Percentiles rank a stretch among this genome's conserved stretches.
These are phyloP conservation scores for Platynereis dumerilii DNA, from an alignment of 2,888 invertebrate species.

Conservation along the genomic window DNA sequence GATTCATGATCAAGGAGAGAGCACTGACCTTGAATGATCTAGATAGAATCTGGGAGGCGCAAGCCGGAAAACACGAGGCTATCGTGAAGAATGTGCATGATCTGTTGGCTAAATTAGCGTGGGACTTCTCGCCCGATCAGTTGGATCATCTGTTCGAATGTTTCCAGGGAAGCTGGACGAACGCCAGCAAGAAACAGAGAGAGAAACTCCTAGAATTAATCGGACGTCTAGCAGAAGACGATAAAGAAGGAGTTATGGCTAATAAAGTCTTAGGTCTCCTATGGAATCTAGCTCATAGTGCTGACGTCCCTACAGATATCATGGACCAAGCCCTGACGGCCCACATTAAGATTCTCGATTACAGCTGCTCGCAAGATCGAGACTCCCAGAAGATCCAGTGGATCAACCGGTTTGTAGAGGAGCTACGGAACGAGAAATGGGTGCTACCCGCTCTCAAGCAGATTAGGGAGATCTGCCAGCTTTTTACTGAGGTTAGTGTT, in stretches of 20 bases:
- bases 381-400: slow-evolving; percentile 95
- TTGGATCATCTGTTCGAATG: slow-evolving; percentile 96
- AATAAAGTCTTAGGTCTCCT: slow-evolving; percentile 92
- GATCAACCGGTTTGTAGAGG: slow-evolving; percentile 96
- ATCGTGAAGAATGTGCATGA: slow-evolving; percentile 97
- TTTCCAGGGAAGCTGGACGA: slow-evolving; percentile 93
- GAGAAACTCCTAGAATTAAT: slow-evolving; percentile 95
- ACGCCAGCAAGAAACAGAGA: slow-evolving; percentile 92
- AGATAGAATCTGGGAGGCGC: slow-evolving; percentile 96
- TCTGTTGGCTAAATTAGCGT: slow-evolving; percentile 91
- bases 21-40: slow-evolving; percentile 88
- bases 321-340: slow-evolving; percentile 95
- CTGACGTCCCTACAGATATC: slow-evolving; percentile 95
- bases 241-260: slow-evolving; percentile 98
- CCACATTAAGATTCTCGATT: slow-evolving; percentile 96
- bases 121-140: slow-evolving; percentile 98
- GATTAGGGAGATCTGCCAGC: slow-evolving; percentile 92
- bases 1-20: slow-evolving; percentile 87
- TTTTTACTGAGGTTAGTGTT: slow-evolving; percentile 76
- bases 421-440: slow-evolving; percentile 80
- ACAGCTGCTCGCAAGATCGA: slow-evolving; percentile 90
- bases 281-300: slow-evolving; percentile 96
- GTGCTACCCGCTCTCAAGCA: slow-evolving; percentile 93
- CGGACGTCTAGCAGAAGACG: slow-evolving; percentile 93
- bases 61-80: slow-evolving; percentile 96